Percentiles rank a stretch among this genome's conserved stretches.
These are phyloP conservation scores for Pachyseris speciosa DNA, from an alignment of 64 coral and sea anemone species.

Conservation along the genomic window DNA sequence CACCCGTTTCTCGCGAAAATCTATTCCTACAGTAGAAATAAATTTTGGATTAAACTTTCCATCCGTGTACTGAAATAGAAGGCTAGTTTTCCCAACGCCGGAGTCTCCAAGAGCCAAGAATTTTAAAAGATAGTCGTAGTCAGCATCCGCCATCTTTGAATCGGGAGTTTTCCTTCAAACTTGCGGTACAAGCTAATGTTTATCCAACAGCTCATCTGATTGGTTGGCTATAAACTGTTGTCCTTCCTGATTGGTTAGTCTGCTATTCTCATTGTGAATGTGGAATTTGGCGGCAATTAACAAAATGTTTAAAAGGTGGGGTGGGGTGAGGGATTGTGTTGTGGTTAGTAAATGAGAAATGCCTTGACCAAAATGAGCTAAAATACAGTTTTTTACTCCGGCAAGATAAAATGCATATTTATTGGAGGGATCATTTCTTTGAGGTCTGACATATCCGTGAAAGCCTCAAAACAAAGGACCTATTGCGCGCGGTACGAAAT, in stretches of 20 bases:
- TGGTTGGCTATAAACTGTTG: background rate
- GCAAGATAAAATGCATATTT: no score
- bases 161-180: constrained; percentile 64
- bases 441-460: no score
- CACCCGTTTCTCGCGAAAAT: constrained; percentile 97
- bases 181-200: constrained; percentile 4
- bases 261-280: background rate
- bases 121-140: constrained; percentile 96
- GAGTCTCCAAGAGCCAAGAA: constrained; percentile 98
- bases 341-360: no score
- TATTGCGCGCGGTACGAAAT: no score
- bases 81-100: constrained; percentile 96
- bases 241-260: constrained; percentile 42
- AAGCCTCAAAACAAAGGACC: no score
- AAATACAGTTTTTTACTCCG: no score
- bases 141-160: constrained; percentile 89
- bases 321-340: no score
- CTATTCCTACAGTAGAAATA: constrained; percentile 96
- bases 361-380: no score
- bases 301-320: no score
- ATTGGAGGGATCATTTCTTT: no score
- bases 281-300: constrained; percentile 33
- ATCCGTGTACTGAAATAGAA: constrained; percentile 97
- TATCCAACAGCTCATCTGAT: constrained; percentile 65
- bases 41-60: constrained; percentile 93